Base-by-base conservation (phyloP, 2,888 invertebrate species). In the Urechis unicinctus region DNA sequence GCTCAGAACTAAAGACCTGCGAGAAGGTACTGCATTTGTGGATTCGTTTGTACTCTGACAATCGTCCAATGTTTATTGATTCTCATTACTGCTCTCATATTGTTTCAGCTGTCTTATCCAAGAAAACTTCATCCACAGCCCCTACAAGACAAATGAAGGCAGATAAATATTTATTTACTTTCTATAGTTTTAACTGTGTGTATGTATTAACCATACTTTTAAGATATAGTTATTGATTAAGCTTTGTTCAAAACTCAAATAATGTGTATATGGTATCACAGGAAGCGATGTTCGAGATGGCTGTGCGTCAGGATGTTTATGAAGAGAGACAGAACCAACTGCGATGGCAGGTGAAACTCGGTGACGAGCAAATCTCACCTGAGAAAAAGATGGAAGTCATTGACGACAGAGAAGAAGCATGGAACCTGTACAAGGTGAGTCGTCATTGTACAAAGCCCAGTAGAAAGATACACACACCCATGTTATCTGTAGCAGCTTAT, bases 291-390 rank as follows among this genome's bases (percentile, higher is more conserved):
- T 78, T 78, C 68, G 73, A 75, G 50, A 71, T 73, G 51, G 67
- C 70, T 22, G 73, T 77, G 9, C 59, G 73, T 45, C 67, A 76
- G 53, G 70, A 73, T 59, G 72, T 75, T 3, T 72, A 74, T 46
- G 75, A 75, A 47, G 78, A 78, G 56, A 57, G 76, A 44, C 76
- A 76, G 62, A 78, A 78, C 58, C 75, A 78, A 61, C 65, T 78
- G 31, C 56, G 76, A 45, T 78, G 78, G 78, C 78, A 78, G 65
- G 70, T 71, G 1, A 75, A 73, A 52, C 58, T 76, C 1, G 77
- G 77, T 1, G 73, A 72, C 28, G 68, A 70, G 6, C 70, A 68
- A 42, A 69, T 77, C 29, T 63, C 65, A 3, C 61, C 62, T n/a
- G 63, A 67, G 24, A 63, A 67, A 24, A 63, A 70, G 49, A 62